Conservation (phyloP, 2,888 invertebrate species). For the Drosophila anceps region DNA sequence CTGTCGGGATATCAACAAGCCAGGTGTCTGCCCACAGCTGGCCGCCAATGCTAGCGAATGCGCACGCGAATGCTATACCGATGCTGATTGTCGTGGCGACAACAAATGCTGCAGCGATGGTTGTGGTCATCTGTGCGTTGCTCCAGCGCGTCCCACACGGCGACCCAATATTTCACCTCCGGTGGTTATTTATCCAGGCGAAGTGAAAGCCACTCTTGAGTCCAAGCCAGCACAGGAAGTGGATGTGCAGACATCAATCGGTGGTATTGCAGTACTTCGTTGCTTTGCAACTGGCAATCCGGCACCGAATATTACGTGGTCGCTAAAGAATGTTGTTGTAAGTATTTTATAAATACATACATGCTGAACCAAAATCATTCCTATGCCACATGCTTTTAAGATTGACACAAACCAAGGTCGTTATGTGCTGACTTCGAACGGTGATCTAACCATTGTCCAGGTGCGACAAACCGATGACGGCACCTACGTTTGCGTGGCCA, state of each 20-base stretch:
- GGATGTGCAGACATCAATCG: slow-evolving; percentile 89
- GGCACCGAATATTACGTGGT: slow-evolving; percentile 92
- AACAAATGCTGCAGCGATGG: slow-evolving; percentile 93
- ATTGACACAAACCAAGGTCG: slow-evolving; percentile 91
- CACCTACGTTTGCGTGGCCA: slow-evolving; percentile 93
- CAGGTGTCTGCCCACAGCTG: slow-evolving; percentile 88
- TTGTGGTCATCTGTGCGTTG: slow-evolving; percentile 90
- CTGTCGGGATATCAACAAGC: slow-evolving; percentile 87
- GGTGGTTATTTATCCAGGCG: slow-evolving; percentile 82
- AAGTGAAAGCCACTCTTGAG: slow-evolving; percentile 85
- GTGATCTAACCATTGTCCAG: slow-evolving; percentile 93
- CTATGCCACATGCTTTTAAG: slow-evolving; percentile 84
- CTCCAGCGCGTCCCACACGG: slow-evolving; percentile 86
- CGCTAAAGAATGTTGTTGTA: slow-evolving; percentile 90
- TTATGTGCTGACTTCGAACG: slow-evolving; percentile 89
- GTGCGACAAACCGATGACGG: slow-evolving; percentile 93
- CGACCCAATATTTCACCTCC: slow-evolving; percentile 85
- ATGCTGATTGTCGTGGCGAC: slow-evolving; percentile 92
- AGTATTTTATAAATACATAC: slow-evolving; percentile 47
- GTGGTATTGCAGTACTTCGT: slow-evolving; percentile 90
- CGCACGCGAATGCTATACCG: slow-evolving; percentile 90
- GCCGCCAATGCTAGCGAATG: slow-evolving; percentile 87
- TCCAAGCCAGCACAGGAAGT: slow-evolving; percentile 86
- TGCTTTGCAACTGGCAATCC: slow-evolving; percentile 93
- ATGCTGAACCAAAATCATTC: not conserved